Conservation (phyloP, 2,797 vertebrate genomes). For the Eulemur mongoz region DNA sequence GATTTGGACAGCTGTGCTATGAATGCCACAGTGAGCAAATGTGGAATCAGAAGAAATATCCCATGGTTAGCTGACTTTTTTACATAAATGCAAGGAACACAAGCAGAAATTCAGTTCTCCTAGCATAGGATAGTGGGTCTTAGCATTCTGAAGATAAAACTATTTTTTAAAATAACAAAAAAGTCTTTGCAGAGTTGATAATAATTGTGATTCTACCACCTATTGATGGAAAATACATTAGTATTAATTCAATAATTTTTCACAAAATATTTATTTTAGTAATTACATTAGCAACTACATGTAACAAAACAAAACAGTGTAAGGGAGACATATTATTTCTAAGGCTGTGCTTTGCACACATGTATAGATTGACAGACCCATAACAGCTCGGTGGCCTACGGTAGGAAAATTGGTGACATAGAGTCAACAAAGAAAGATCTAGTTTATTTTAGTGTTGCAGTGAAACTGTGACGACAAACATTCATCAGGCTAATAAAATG, state of each 20-base stretch:
- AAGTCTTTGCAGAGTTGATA: not conserved
- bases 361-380: not conserved
- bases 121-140: not conserved
- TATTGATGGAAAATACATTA: not conserved
- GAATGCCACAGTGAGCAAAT: conserved; percentile 59
- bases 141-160: not conserved
- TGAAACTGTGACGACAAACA: not conserved
- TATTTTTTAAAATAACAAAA: conserved; percentile 45
- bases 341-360: not conserved
- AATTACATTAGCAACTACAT: not conserved
- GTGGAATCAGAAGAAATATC: conserved; percentile 36
- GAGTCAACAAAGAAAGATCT: not conserved
- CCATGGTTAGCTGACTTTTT: conserved; percentile 16
- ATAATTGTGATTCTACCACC: not conserved
- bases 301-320: not conserved
- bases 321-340: not conserved
- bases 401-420: not conserved
- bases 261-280: not conserved
- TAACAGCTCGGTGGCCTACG: not conserved
- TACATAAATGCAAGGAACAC: not conserved
- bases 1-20: conserved; percentile 70
- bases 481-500: not conserved
- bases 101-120: not conserved
- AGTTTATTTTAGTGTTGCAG: not conserved
- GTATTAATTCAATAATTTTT: not conserved